A percentile compares a stretch with the other conserved stretches of the same genome.
These are phyloP conservation scores for Chiropotes sagulatus DNA, from an alignment of 2,797 vertebrate species.

Conservation along the genomic window DNA sequence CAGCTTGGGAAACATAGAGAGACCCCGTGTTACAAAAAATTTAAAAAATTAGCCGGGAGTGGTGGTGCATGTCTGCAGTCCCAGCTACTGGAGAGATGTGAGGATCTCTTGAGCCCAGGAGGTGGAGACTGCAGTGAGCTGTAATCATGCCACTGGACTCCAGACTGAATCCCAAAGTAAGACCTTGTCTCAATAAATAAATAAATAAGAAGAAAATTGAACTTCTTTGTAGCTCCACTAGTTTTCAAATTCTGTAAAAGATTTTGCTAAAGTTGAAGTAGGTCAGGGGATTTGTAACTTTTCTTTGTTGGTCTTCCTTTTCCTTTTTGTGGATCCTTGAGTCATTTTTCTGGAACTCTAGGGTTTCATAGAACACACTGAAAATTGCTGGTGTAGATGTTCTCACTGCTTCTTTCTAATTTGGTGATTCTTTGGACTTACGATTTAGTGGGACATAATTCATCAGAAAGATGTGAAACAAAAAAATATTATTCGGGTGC, in stretches of 20 bases:
- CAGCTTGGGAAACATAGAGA: no score
- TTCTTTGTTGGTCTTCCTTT: not conserved
- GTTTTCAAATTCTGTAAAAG: not conserved
- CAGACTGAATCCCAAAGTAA: not conserved
- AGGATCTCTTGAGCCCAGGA: not conserved
- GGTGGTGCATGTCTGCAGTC: not conserved
- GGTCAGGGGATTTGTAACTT: not conserved
- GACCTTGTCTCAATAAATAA: not conserved
- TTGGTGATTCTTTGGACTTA: not conserved
- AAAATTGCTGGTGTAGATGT: not conserved
- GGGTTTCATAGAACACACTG: not conserved
- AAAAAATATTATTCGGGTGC: not conserved
- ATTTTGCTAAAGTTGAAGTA: not conserved
- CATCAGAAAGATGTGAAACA: slow-evolving; percentile 39
- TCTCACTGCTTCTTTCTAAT: not conserved
- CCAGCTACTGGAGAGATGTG: not conserved
- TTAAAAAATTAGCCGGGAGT: not conserved
- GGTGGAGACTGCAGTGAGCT: not conserved
- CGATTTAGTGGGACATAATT: not conserved
- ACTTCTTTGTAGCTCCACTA: not conserved
- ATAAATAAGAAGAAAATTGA: not conserved
- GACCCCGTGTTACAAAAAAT: not conserved
- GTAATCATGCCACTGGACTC: not conserved
- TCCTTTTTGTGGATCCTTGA: not conserved
- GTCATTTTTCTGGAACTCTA: not conserved